Percentiles rank a stretch among this genome's conserved stretches.
These are phyloP conservation scores for Magallana nippona DNA, from an alignment of 2,888 invertebrate genomes.

Conservation along the genomic window DNA sequence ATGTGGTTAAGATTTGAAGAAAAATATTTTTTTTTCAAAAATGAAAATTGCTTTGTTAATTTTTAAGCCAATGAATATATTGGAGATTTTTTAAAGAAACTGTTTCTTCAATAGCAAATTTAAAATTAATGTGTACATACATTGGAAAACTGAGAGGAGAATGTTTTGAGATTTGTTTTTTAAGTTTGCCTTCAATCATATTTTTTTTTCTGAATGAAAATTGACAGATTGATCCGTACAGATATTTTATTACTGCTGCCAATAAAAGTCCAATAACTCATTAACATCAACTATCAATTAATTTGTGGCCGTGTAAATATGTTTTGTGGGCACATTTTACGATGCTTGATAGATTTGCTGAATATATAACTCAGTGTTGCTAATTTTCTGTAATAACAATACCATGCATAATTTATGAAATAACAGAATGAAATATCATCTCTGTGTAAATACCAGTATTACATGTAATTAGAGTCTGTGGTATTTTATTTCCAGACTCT, in stretches of 20 bases:
- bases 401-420: constrained; percentile 11
- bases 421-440: not conserved
- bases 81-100: too few species aligned
- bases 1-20: not conserved
- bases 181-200: not conserved
- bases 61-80: too few species aligned
- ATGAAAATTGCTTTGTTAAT: not conserved
- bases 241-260: not conserved
- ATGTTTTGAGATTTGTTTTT: too few species aligned
- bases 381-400: not conserved
- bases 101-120: too few species aligned
- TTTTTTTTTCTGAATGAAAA: not conserved
- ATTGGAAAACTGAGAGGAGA: too few species aligned
- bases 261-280: not conserved
- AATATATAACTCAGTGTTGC: not conserved
- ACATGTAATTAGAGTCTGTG: not conserved
- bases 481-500: constrained; percentile 66
- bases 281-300: not conserved
- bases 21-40: not conserved
- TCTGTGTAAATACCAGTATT: not conserved
- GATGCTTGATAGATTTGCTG: not conserved
- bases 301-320: constrained; percentile 9
- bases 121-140: too few species aligned
- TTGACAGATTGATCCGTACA: not conserved
- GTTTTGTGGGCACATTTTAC: not conserved